Conservation (phyloP, 2,888 invertebrate genomes). For the Anoplius nigerrimus region DNA sequence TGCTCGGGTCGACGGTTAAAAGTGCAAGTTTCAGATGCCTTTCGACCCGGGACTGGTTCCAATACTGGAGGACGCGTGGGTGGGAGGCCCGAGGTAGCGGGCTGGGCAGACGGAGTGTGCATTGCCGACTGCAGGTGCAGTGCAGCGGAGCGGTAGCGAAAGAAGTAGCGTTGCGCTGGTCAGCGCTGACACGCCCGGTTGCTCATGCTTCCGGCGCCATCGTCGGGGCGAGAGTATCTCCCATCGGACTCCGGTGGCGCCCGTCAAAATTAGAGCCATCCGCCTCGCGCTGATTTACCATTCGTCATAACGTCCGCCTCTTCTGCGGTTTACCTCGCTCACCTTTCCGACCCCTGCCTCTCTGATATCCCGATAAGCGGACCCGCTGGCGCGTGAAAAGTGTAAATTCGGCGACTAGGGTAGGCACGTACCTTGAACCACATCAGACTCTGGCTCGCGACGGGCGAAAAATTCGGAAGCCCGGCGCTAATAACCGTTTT, state of each 20-base stretch:
- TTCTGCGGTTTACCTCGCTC: not conserved
- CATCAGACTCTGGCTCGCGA: no score
- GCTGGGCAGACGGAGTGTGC: conserved; percentile 48
- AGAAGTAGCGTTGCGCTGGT: conserved; percentile 70
- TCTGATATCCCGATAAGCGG: no score
- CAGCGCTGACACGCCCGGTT: conserved; percentile 71
- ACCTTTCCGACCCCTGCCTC: no score
- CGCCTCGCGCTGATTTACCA: conserved; percentile 5
- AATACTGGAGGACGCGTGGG: conserved; percentile 51
- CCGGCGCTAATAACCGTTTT: no score
- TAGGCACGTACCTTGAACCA: no score
- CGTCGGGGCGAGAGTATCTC: conserved; percentile 41
- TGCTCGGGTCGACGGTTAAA: conserved; percentile 26
- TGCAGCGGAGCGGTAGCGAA: conserved; percentile 58
- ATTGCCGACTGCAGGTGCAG: conserved; percentile 62
- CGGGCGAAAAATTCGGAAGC: no score
- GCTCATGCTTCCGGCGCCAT: conserved; percentile 68
- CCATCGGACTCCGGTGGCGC: conserved; percentile 30
- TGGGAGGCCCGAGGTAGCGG: conserved; percentile 59
- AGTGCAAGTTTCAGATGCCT: conserved; percentile 31
- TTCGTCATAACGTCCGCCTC: conserved; percentile 12
- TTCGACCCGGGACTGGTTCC: conserved; percentile 47
- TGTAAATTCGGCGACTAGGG: no score
- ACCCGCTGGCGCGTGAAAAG: no score
- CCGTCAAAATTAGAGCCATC: conserved; percentile 18